Evolutionary conservation across 2,888 invertebrate species (phyloP).

Genomic region (Coleophora deauratella): DNA sequence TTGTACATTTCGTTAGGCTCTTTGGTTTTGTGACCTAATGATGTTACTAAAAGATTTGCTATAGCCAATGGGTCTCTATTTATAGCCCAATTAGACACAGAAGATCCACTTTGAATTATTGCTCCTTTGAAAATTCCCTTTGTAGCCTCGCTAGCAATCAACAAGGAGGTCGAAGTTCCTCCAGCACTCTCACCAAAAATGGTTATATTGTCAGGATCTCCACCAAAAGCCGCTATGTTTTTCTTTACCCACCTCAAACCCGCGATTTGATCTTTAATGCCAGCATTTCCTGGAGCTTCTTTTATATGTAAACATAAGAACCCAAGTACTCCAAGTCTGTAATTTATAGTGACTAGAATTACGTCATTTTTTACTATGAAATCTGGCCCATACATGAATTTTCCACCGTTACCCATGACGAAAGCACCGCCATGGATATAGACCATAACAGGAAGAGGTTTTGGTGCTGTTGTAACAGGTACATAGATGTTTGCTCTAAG

Average conservation of each 20-base stretch:
- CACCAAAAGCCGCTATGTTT: constrained; percentile 59
- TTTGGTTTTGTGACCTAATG: constrained; percentile 39
- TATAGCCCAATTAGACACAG: constrained; percentile 50
- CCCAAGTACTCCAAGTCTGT: constrained; percentile 54
- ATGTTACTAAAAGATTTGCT: constrained; percentile 48
- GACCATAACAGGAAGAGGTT: constrained; percentile 54
- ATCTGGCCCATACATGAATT: constrained; percentile 48
- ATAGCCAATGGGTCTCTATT: constrained; percentile 48
- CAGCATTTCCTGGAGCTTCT: constrained; percentile 62
- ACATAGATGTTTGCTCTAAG: constrained; percentile 54
- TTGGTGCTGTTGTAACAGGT: constrained; percentile 27
- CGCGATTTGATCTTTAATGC: constrained; percentile 57
- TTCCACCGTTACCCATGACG: constrained; percentile 50
- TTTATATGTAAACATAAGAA: constrained; percentile 55
- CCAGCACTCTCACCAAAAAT: constrained; percentile 65
- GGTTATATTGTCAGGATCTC: constrained; percentile 57
- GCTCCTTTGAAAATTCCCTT: constrained; percentile 49
- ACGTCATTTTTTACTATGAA: constrained; percentile 51
- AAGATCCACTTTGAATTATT: constrained; percentile 56
- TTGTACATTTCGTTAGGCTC: constrained; percentile 50
- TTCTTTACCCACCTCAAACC: constrained; percentile 60
- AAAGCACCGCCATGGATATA: constrained; percentile 62
- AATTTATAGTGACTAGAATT: constrained; percentile 58
- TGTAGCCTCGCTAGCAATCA: constrained; percentile 43
- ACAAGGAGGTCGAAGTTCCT: constrained; percentile 40